Conservation (phyloP, 1,140 invertebrate genomes). For the Lucilia cuprina region DNA sequence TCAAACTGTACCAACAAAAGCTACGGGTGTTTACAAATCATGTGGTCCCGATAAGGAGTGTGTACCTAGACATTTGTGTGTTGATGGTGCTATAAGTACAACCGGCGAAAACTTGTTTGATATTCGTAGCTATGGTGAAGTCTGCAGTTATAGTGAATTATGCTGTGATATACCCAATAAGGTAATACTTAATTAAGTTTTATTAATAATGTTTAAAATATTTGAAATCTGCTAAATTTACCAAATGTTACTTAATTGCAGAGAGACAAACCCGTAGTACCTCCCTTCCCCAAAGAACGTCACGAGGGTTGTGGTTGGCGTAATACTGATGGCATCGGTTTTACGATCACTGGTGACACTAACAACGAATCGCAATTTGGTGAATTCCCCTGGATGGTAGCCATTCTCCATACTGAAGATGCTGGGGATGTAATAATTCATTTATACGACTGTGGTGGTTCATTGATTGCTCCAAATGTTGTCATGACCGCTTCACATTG, state of each 20-base stretch:
- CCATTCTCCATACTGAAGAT: constrained; percentile 70
- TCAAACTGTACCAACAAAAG: not conserved
- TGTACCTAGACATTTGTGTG: constrained; percentile 55
- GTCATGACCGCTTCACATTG: constrained; percentile 75
- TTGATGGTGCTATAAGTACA: constrained; percentile 68
- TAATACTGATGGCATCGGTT: constrained; percentile 74
- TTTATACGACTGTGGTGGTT: constrained; percentile 71
- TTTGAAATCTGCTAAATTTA: too few relatives aligned
- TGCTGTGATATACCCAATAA: constrained; percentile 56
- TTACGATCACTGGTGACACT: constrained; percentile 71
- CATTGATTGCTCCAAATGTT: constrained; percentile 70
- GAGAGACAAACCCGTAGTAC: constrained; percentile 9
- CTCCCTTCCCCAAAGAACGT: constrained; percentile 22
- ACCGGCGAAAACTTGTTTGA: constrained; percentile 80
- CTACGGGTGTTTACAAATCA: constrained; percentile 38
- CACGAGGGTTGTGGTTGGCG: constrained; percentile 72
- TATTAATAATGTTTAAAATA: too few relatives aligned
- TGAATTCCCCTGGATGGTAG: constrained; percentile 83
- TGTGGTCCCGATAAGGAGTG: constrained; percentile 63
- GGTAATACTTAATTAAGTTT: constrained; percentile 39
- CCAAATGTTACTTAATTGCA: too few relatives aligned
- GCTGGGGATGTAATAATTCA: constrained; percentile 65
- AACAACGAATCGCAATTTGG: constrained; percentile 68
- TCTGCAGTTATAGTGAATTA: constrained; percentile 50
- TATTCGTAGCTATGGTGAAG: constrained; percentile 59